phyloP scores from a whole-genome alignment of 53 echinoderm and acorn worm genomes.

The Luidia sarsii region DNA sequence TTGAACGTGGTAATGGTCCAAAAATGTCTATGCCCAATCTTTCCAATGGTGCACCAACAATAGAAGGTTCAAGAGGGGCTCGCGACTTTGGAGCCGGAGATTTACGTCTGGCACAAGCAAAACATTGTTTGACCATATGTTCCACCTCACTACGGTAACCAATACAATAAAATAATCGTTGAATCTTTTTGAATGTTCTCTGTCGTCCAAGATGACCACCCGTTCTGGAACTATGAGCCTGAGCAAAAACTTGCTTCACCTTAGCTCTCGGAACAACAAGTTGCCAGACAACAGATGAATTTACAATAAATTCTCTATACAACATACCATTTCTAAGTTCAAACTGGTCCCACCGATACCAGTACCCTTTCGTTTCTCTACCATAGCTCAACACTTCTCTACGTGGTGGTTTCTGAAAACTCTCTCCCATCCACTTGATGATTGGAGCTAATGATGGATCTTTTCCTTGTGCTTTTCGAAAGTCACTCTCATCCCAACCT shows the following conservation, averaged over 20 bases:
- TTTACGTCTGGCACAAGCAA: neutral
- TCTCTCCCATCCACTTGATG: too few species aligned
- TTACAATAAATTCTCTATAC: neutral
- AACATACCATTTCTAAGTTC: neutral
- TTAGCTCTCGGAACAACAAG: neutral
- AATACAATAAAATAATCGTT: neutral
- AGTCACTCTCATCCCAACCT: neutral
- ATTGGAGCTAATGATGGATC: neutral
- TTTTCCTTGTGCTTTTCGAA: neutral
- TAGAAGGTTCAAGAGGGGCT: neutral
- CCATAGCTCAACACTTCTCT: slow-evolving; percentile 1
- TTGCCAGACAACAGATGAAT: neutral
- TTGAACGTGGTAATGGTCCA: slow-evolving; percentile 2
- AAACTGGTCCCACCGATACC: neutral
- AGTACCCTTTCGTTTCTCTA: neutral
- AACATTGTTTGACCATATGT: neutral
- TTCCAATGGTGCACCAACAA: neutral
- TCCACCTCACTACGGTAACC: slow-evolving; percentile 18
- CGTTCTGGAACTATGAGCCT: neutral
- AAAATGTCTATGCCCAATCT: neutral
- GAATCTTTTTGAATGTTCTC: slow-evolving; percentile 7
- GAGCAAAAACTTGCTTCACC: neutral
- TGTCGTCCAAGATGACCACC: slow-evolving; percentile 3
- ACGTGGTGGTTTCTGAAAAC: neutral
- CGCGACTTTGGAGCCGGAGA: neutral